Conservation (phyloP, 2,888 invertebrate genomes). For the Cephus runcator region DNA sequence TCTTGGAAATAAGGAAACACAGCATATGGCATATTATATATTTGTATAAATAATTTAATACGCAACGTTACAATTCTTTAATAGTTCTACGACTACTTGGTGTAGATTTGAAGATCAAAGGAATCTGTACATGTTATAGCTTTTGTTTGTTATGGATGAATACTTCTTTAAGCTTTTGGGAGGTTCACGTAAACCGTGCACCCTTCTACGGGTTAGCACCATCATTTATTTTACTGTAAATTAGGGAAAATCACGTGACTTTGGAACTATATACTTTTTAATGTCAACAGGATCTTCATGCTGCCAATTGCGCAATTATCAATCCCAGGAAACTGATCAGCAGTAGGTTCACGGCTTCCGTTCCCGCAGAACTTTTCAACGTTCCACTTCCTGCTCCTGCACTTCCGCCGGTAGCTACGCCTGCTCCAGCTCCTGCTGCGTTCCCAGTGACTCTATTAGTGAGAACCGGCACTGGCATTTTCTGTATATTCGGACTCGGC, state of each 20-base stretch:
- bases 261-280: not conserved
- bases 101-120: not conserved
- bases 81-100: not conserved
- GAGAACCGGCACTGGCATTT: not conserved
- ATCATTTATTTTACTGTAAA: not conserved
- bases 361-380: not conserved
- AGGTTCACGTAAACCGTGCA: not conserved
- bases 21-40: not conserved
- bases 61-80: not conserved
- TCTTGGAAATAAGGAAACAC: not conserved
- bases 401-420: not conserved
- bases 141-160: not conserved
- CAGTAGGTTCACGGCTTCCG: not conserved
- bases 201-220: not conserved
- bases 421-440: not conserved
- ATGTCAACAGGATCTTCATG: not conserved
- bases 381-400: not conserved
- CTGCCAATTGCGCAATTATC: not conserved
- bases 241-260: too few relatives aligned
- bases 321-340: not conserved
- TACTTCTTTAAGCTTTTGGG: not conserved
- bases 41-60: constrained; percentile 2
- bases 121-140: not conserved
- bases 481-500: not conserved
- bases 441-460: not conserved